Percentiles rank a stretch among this genome's conserved stretches.
Evolutionary conservation across 2,888 invertebrate genomes (phyloP).

Genomic region (Drosophila meridionalis): DNA sequence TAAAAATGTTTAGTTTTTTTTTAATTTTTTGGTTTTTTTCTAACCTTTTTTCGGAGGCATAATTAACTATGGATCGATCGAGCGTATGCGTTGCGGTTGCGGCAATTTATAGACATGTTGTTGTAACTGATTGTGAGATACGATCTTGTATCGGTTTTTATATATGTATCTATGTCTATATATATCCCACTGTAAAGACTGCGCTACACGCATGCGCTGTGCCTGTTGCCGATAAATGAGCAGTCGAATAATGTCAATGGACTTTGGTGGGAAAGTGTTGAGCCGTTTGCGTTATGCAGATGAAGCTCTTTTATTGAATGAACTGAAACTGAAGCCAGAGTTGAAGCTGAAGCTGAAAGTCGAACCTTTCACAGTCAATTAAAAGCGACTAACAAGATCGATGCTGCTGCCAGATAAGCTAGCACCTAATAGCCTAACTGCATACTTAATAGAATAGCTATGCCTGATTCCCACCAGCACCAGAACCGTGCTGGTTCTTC

Average conservation of each 20-base stretch:
- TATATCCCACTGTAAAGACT: not conserved
- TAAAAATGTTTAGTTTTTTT: conserved; percentile 73
- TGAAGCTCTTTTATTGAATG: conserved; percentile 65
- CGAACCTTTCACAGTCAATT: conserved; percentile 76
- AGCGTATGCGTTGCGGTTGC: conserved; percentile 71
- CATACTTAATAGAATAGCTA: conserved; percentile 70
- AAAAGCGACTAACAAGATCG: conserved; percentile 76
- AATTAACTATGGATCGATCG: conserved; percentile 73
- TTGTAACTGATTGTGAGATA: conserved; percentile 69
- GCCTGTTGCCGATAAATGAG: conserved; percentile 32
- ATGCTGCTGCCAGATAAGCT: conserved; percentile 61
- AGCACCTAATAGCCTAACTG: conserved; percentile 58
- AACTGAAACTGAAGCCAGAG: conserved; percentile 34
- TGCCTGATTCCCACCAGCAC: conserved; percentile 43
- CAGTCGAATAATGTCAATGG: conserved; percentile 68
- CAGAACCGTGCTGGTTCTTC: conserved; percentile 42
- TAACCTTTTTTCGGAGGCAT: conserved; percentile 57
- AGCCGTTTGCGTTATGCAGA: conserved; percentile 69
- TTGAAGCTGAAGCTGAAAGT: conserved; percentile 13
- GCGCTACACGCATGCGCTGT: conserved; percentile 25
- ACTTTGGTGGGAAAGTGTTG: conserved; percentile 79
- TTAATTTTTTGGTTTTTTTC: conserved; percentile 44
- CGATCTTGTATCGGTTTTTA: conserved; percentile 58
- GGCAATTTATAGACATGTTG: conserved; percentile 69
- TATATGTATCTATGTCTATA: conserved; percentile 43